A percentile compares a stretch with the other conserved stretches of the same genome.
Evolutionary conservation across 2,797 vertebrate genomes (phyloP).

Genomic region (Hybognathus amarus): DNA sequence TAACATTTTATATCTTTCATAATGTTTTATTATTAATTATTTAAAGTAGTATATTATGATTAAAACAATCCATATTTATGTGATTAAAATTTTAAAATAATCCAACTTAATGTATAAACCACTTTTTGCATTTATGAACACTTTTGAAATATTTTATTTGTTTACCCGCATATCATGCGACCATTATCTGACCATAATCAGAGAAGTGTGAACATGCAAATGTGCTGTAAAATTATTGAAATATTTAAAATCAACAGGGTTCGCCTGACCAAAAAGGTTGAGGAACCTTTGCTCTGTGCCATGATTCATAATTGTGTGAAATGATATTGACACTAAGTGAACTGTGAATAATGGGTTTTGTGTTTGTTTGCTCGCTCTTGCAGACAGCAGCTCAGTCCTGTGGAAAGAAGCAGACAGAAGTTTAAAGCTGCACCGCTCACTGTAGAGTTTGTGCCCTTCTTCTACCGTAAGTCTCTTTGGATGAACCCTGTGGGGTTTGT

Average conservation of each 20-base stretch:
- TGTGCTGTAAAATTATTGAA: not conserved
- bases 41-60: not conserved
- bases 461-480: constrained; percentile 90
- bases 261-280: not conserved
- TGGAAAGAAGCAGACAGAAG: constrained; percentile 95
- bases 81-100: not conserved
- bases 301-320: not conserved
- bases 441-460: constrained; percentile 97
- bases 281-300: not conserved
- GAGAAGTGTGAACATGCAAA: not conserved
- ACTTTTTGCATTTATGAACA: too few relatives aligned
- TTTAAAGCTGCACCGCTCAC: constrained; percentile 95
- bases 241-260: not conserved
- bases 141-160: not conserved
- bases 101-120: not conserved
- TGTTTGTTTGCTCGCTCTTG: constrained; percentile 45
- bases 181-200: not conserved
- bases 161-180: not conserved
- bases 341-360: constrained; percentile 9
- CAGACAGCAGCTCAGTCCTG: constrained; percentile 85
- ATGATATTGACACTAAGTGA: not conserved
- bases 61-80: not conserved
- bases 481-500: not conserved
- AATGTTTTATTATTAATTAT: not conserved
- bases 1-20: not conserved